A percentile compares a stretch with the other conserved stretches of the same genome.
Conservation (phyloP, 92 coral and sea anemone genomes). For the Palythoa caribaeorum region DNA sequence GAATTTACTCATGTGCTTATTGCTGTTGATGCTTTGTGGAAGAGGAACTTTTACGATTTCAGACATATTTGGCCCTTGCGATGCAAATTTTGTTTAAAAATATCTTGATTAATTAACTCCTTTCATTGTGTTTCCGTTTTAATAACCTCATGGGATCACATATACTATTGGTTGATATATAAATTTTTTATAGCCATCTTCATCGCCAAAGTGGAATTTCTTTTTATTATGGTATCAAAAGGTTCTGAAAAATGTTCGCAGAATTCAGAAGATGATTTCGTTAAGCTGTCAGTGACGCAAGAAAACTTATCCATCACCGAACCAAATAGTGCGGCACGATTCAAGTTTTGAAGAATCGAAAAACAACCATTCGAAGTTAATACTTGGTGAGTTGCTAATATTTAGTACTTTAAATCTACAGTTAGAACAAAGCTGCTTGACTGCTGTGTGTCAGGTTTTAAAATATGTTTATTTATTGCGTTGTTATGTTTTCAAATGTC, state of each 20-base stretch:
- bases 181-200: background rate
- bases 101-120: too few relatives aligned
- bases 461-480: too few relatives aligned
- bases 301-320: background rate
- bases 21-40: too few relatives aligned
- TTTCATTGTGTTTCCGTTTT: too few relatives aligned
- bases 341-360: background rate
- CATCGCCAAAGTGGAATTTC: constrained; percentile 1
- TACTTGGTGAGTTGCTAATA: background rate
- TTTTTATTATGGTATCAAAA: background rate
- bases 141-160: too few relatives aligned
- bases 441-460: background rate
- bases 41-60: too few relatives aligned
- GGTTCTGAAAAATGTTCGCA: background rate
- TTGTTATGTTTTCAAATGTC: too few relatives aligned
- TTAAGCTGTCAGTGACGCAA: background rate
- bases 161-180: too few relatives aligned
- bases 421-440: background rate
- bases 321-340: background rate
- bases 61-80: too few relatives aligned
- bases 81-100: too few relatives aligned
- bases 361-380: background rate
- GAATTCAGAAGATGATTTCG: background rate
- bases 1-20: too few relatives aligned
- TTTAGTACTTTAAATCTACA: background rate